A percentile compares a stretch with the other conserved stretches of the same genome.
phyloP scores from a whole-genome alignment of 2,113 vertebrate species.

The Tragelaphus strepsiceros region DNA sequence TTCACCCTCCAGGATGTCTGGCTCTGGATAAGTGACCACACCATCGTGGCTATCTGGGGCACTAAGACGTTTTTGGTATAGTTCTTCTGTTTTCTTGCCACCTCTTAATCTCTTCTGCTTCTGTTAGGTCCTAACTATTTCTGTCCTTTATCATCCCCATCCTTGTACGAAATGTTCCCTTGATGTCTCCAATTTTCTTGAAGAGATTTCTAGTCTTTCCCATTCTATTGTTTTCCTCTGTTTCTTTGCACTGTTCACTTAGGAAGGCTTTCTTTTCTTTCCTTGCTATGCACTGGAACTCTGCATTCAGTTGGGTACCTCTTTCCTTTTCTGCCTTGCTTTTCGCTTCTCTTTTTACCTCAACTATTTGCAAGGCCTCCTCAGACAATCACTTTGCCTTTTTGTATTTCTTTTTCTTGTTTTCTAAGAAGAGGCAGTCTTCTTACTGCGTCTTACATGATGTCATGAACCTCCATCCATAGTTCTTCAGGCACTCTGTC shows the following conservation, averaged over 20 bases:
- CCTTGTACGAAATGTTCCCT: background rate
- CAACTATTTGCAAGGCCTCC: background rate
- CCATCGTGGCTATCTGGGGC: background rate
- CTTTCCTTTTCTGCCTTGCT: background rate
- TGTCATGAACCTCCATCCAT: background rate
- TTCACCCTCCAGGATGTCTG: background rate
- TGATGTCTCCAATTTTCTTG: background rate
- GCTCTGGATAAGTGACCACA: background rate
- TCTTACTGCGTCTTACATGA: background rate
- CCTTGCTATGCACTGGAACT: background rate
- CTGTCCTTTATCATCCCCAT: background rate
- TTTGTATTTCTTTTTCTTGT: background rate
- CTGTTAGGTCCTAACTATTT: background rate
- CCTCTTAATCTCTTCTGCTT: background rate
- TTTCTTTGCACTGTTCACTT: background rate
- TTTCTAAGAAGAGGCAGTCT: background rate
- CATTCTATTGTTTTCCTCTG: background rate
- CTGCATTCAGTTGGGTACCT: background rate
- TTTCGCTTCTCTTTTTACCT: background rate
- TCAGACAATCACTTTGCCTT: background rate
- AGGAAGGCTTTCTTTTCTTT: background rate
- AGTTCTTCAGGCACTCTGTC: background rate
- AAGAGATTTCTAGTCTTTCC: background rate
- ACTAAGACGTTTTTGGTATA: background rate
- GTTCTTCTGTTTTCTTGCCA: background rate